Conservation (phyloP, 2,797 vertebrate genomes). For the Vireo griseus region DNA sequence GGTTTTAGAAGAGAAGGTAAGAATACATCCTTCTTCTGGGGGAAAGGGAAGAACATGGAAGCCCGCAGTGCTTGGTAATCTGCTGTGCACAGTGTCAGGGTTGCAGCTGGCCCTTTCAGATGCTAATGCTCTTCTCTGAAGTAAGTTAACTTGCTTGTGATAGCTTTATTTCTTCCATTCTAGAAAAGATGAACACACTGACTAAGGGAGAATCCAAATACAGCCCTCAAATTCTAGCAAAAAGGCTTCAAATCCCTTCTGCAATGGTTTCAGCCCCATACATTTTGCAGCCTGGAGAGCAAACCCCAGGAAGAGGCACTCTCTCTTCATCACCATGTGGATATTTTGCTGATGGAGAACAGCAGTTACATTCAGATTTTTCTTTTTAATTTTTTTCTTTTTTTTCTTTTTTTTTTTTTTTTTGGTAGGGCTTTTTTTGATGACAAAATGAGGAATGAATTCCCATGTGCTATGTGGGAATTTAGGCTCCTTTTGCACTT, state of each 20-base stretch:
- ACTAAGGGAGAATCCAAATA: not conserved
- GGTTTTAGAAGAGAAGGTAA: not conserved
- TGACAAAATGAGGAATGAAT: not conserved
- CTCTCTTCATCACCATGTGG: too few relatives aligned
- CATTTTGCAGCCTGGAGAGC: not conserved
- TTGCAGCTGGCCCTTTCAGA: not conserved
- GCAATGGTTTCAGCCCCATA: not conserved
- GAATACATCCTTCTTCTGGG: not conserved
- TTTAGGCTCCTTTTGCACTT: conserved; percentile 5
- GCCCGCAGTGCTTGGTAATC: accelerated
- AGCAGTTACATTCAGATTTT: not conserved
- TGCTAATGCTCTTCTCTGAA: not conserved
- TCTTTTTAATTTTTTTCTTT: not conserved
- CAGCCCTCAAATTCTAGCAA: accelerated
- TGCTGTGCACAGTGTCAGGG: not conserved
- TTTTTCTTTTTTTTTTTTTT: not conserved
- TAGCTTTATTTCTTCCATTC: not conserved
- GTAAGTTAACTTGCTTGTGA: not conserved
- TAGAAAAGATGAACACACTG: not conserved
- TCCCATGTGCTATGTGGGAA: conserved; percentile 29
- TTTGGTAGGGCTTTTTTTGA: not conserved
- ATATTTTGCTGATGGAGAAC: not conserved
- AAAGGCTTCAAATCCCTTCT: not conserved
- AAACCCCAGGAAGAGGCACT: not conserved
- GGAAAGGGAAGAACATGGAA: not conserved